Conservation (phyloP, 2,888 invertebrate species). For the Erebia ligea region DNA sequence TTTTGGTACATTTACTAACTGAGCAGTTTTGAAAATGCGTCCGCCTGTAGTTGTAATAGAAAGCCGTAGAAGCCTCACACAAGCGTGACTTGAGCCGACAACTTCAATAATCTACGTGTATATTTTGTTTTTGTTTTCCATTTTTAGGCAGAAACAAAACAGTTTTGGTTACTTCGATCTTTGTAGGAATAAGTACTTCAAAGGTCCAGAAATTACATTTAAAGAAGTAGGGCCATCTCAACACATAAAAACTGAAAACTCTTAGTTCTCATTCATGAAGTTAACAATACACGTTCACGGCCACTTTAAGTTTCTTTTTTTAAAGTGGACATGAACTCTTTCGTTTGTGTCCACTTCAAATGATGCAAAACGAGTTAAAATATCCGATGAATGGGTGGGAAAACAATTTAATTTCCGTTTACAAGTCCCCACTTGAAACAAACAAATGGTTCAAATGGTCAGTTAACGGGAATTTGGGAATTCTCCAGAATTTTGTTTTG, state of each 20-base stretch:
- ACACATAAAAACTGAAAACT: neutral
- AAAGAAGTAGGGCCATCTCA: neutral
- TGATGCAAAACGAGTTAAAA: too few relatives aligned
- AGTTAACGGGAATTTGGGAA: neutral
- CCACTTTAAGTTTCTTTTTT: neutral
- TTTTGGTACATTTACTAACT: neutral
- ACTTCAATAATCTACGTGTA: constrained; percentile 22
- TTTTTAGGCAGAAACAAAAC: constrained; percentile 49
- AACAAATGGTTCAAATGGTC: neutral
- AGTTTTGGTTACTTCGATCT: constrained; percentile 26
- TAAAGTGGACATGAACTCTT: neutral
- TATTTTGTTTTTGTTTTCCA: constrained; percentile 11
- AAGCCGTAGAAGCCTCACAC: constrained; percentile 32
- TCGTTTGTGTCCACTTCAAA: too few relatives aligned
- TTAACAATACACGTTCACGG: neutral
- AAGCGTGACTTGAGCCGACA: constrained; percentile 38
- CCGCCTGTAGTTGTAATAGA: neutral
- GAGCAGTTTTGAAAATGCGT: constrained; percentile 6
- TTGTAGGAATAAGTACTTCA: neutral
- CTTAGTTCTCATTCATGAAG: neutral
- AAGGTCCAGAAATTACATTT: neutral
- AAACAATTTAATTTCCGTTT: neutral
- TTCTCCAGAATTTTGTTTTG: neutral
- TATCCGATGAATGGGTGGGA: too few relatives aligned
- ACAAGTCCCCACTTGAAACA: neutral